phyloP scores from a whole-genome alignment of 2,797 vertebrate genomes.

The Hippocampus kuda region DNA sequence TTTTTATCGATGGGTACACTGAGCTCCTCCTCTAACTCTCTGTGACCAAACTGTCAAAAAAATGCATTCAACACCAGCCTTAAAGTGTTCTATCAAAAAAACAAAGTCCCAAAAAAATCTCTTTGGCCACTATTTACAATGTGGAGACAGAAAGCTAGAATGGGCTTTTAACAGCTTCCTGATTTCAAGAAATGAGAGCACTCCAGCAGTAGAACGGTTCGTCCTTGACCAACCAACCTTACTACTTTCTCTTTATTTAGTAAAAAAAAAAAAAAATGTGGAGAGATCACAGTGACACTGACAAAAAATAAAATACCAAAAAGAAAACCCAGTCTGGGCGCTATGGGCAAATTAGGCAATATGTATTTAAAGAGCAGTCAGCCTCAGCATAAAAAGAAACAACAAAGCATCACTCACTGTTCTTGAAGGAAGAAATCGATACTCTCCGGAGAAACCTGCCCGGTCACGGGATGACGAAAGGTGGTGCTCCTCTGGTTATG shows the following conservation, averaged over 20 bases:
- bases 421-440: slow-evolving; percentile 80
- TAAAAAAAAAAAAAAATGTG: neutral
- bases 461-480: slow-evolving; percentile 85
- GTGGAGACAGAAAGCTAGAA: neutral
- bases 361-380: neutral
- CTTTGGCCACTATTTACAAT: neutral
- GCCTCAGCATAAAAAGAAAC: neutral
- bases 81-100: neutral
- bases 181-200: slow-evolving; percentile 2
- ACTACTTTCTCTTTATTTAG: slow-evolving; percentile 10
- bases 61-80: neutral
- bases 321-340: neutral
- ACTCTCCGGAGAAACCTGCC: slow-evolving; percentile 84
- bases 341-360: neutral
- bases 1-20: neutral
- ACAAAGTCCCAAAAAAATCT: neutral
- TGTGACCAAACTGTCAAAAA: neutral
- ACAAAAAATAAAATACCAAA: neutral
- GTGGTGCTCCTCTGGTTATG: slow-evolving; percentile 86
- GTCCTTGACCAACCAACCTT: slow-evolving; percentile 20
- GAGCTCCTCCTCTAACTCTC: neutral
- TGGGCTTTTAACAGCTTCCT: neutral
- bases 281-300: slow-evolving; percentile 11
- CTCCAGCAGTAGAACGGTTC: neutral
- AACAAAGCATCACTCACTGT: slow-evolving; percentile 70